Base-by-base conservation (phyloP, 2,113 vertebrate species). In the Tichodroma muraria region DNA sequence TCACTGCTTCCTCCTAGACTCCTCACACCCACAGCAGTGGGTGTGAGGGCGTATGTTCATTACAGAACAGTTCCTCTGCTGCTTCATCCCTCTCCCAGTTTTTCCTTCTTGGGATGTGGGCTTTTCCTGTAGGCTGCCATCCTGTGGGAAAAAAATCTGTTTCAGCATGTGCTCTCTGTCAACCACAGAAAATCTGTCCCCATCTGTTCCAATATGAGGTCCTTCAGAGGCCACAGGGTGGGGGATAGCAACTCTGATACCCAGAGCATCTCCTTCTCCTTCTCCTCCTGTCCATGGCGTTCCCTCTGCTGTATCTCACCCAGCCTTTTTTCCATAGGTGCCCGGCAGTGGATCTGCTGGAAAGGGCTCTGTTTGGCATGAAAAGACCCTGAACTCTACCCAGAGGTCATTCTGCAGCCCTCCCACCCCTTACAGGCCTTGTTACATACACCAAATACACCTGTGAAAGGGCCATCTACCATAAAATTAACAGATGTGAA, bases 21-120 rank as follows among this genome's bases (percentile, higher is more conserved):
- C 7, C 17, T 80, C 72, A 71, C 0, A 1, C n/a, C 25, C 7
- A 23, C 37, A 5, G 3, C 16, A 40, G 37, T n/a, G 35, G 6
- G 7, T 19, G 2, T n/a, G 25, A n/a, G 15, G 11, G 3, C 0
- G 0, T 80, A 45, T 37, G 9, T 15, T 86, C 16, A 8, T 47
- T 52, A 61, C 15, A 50, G 45, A 83, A 35, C 11, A 65, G 37
- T 78, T 93, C 24, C 18, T 84, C 25, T 80, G 17, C 30, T 80
- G 49, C n/a, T 84, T 52, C 27, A 20, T 54, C 28, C 20, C 6
- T 75, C 22, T 93, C n/a, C 25, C 54, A 52, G 33, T 69, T 80
- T 60, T 73, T 59, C 7, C 6, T 15, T 80, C 53, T 15, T 64
- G 38, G 38, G 9, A 16, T 76, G 13, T 42, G 38, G 49, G 19